phyloP scores from a whole-genome alignment of 2,888 invertebrate species.

The Xestia ashworthii region DNA sequence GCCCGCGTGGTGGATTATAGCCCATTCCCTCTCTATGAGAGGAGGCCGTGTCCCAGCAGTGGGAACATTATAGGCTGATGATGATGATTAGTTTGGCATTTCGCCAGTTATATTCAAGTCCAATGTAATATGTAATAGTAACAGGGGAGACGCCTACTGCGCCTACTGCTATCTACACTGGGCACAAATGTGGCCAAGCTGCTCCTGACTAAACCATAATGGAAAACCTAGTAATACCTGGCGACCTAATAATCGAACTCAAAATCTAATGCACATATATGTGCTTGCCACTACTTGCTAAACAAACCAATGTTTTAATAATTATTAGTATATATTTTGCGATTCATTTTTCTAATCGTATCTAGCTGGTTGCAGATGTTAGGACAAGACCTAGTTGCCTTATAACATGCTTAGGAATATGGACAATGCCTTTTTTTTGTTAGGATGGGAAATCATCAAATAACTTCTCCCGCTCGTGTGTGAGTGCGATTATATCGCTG shows the following conservation, averaged over 20 bases:
- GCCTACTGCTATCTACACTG: not conserved
- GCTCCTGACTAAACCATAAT: not conserved
- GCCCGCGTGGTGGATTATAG: no score
- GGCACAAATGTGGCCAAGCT: not conserved
- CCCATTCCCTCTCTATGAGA: no score
- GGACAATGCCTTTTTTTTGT: not conserved
- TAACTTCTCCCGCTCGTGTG: no score
- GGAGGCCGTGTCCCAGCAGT: no score
- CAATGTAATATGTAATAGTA: no score
- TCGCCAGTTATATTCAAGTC: not conserved
- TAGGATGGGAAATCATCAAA: no score
- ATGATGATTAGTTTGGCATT: not conserved
- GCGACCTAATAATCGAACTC: not conserved
- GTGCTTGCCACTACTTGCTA: not conserved
- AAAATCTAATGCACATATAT: not conserved
- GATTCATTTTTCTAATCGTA: no score
- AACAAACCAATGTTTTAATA: not conserved
- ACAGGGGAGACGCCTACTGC: no score
- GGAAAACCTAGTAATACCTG: not conserved
- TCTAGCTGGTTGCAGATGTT: not conserved
- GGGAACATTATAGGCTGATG: no score
- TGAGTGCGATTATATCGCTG: no score
- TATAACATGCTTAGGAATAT: not conserved
- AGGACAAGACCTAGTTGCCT: not conserved
- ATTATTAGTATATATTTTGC: not conserved